Conservation (phyloP, 2,113 vertebrate genomes). For the Rousettus leschenaultii region DNA sequence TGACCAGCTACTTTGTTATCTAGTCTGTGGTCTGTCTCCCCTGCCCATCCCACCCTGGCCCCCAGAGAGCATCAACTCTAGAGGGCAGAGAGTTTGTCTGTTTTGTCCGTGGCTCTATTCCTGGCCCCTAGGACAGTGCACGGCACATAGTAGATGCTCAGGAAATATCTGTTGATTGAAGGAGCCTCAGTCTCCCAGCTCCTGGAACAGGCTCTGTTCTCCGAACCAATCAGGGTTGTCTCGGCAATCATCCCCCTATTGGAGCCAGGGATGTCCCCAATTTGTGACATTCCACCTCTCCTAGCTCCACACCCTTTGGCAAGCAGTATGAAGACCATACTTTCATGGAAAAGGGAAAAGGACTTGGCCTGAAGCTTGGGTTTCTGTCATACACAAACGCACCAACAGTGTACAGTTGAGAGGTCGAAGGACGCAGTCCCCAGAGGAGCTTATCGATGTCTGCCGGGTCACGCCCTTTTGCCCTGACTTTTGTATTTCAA, state of each 20-base stretch:
- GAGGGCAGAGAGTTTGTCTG: not conserved
- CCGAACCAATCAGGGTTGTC: not conserved
- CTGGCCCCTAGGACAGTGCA: not conserved
- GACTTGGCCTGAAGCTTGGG: not conserved
- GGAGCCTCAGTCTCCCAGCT: not conserved
- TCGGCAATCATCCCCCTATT: not conserved
- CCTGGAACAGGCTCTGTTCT: not conserved
- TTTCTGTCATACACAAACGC: not conserved
- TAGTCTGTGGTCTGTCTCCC: not conserved
- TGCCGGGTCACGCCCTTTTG: rapidly evolving
- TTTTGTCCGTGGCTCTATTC: not conserved
- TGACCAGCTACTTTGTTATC: not conserved
- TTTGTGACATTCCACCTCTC: not conserved
- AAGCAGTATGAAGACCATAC: too few species aligned
- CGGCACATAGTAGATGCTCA: not conserved
- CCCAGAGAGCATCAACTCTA: not conserved
- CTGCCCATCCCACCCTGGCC: not conserved
- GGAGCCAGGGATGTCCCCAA: not conserved
- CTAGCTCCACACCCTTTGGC: not conserved
- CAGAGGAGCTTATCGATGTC: not conserved
- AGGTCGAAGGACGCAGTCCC: not conserved
- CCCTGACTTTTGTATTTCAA: not conserved
- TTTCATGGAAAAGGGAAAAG: not conserved
- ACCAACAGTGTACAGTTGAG: not conserved
- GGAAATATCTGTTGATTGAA: not conserved